Evolutionary conservation across 1,140 invertebrate species (phyloP), one percentile per base, ranked within the genome.

Genomic region (Trichonephila inaurata): DNA sequence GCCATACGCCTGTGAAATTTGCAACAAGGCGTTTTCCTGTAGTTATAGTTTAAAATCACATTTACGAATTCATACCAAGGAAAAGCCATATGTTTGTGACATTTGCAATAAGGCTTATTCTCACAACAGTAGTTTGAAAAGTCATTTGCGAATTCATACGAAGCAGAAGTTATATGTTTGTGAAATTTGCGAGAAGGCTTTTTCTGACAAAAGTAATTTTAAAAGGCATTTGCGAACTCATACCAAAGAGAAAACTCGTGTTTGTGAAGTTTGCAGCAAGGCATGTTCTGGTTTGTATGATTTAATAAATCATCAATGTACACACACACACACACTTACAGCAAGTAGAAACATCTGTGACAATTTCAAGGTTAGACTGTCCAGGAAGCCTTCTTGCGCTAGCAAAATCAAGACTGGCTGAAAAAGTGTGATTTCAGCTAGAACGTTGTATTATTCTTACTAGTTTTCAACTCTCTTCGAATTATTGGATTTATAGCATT

Each of bases 171-270:
- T 21, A 18, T 64, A 64, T 64, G 6, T 14, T 64, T 64, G 62
- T 64, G n/a, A 60, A 44, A 21, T 87, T 14, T 24, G 51, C 85
- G 51, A 61, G 58, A 60, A 40, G 98, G 98, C 18, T 21, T 64
- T 64, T 64, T 5, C 62, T 64, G 18, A 21, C 62, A 64, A 64
- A 64, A 64, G 62, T 90, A 98, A 99, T 95, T 95, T 99, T 94
- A 97, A 97, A 92, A 96, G 98, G 89, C 98, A 99, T 95, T 96
- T 97, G 95, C 96, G 97, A 12, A 96, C 97, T 33, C 98, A 98
- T 94, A 97, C 97, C 0, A 96, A 97, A 0, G 97, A 97, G 88
- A 96, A 97, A 88, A 97, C 97, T 0, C n/a, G 6, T 64, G 62
- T 64, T 64, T 64, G 19, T 64, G 62, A 64, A 21, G 0, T 64